Conservation (phyloP, 2,797 vertebrate species). For the Falco rusticolus region DNA sequence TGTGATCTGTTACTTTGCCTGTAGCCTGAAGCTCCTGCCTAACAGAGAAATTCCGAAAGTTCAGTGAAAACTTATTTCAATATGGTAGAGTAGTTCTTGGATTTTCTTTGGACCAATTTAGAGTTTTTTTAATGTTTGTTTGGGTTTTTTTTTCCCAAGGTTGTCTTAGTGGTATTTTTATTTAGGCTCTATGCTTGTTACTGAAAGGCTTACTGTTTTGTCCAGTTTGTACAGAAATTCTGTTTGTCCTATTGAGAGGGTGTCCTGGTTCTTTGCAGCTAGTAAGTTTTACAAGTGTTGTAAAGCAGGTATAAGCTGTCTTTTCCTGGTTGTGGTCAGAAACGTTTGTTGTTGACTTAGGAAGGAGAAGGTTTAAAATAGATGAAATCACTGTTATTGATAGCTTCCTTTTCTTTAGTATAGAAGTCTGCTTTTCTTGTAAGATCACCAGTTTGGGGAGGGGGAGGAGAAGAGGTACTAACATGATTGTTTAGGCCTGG, state of each 20-base stretch:
- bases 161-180: background rate
- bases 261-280: background rate
- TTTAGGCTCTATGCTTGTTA: background rate
- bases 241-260: fast-evolving
- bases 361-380: background rate
- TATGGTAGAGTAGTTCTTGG: background rate
- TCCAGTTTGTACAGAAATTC: background rate
- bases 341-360: background rate
- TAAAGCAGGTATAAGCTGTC: fast-evolving
- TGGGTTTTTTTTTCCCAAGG: background rate
- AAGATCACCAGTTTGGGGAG: background rate
- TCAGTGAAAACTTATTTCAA: background rate
- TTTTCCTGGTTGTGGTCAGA: background rate
- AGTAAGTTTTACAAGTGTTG: fast-evolving
- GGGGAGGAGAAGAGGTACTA: background rate
- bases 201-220: background rate
- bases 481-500: fast-evolving
- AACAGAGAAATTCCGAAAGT: background rate
- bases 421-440: background rate
- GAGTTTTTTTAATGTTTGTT: background rate
- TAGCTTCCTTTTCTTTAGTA: background rate
- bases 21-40: background rate
- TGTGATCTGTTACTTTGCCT: background rate
- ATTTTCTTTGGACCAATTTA: background rate
- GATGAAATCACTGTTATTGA: background rate